Conservation (phyloP, 2,888 invertebrate species). For the Yponomeuta plumbellus region DNA sequence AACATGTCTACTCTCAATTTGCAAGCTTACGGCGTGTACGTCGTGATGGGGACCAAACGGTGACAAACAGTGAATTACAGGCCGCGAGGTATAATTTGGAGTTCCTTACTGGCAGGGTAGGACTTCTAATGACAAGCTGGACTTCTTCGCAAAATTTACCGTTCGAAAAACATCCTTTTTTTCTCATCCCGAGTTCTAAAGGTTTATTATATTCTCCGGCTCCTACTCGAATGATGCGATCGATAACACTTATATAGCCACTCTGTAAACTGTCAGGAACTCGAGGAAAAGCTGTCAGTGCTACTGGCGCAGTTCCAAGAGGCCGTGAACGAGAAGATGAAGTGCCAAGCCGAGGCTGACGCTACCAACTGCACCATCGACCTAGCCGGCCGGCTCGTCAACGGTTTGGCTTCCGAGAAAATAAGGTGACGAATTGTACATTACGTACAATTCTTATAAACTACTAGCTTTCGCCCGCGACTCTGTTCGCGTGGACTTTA, state of each 20-base stretch:
- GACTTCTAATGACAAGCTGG: no score
- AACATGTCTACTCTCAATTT: slow-evolving; percentile 93
- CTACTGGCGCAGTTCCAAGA: slow-evolving; percentile 90
- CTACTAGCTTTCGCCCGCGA: no score
- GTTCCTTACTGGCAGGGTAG: slow-evolving; percentile 83
- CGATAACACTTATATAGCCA: background rate
- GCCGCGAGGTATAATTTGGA: slow-evolving; percentile 87
- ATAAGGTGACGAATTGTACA: slow-evolving; percentile 43
- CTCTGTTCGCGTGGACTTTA: no score
- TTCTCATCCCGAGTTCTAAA: no score
- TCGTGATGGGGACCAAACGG: slow-evolving; percentile 80
- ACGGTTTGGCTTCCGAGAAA: slow-evolving; percentile 95
- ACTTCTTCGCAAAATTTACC: no score
- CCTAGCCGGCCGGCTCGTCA: slow-evolving; percentile 93
- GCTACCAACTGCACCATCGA: slow-evolving; percentile 92
- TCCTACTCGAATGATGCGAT: background rate
- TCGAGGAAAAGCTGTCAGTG: slow-evolving; percentile 86
- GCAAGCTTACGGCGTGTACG: slow-evolving; percentile 91
- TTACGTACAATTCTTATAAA: no score
- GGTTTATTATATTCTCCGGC: no score
- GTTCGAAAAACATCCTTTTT: no score
- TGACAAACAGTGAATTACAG: slow-evolving; percentile 86
- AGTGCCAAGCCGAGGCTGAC: slow-evolving; percentile 95
- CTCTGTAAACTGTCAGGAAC: slow-evolving; percentile 56
- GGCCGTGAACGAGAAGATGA: slow-evolving; percentile 90